Conservation (phyloP, 2,113 vertebrate species). For the Corythaeola cristata region DNA sequence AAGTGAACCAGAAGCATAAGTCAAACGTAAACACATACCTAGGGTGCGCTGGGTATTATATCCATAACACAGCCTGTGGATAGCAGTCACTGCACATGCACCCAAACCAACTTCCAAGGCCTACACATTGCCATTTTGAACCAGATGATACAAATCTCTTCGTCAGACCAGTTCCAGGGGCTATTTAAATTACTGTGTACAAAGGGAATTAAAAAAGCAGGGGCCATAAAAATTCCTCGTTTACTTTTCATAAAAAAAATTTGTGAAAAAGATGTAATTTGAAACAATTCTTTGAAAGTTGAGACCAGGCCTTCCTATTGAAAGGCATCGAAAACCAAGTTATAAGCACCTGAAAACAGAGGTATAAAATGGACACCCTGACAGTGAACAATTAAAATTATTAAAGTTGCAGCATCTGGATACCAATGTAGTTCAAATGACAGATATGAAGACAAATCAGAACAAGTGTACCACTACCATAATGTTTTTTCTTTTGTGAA, state of each 20-base stretch:
- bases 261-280: neutral
- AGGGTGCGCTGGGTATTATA: neutral
- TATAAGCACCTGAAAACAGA: neutral
- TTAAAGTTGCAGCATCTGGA: neutral
- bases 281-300: neutral
- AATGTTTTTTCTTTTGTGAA: neutral
- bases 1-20: conserved; percentile 2
- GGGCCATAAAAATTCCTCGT: neutral
- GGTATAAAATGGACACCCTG: neutral
- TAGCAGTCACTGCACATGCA: conserved; percentile 10
- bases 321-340: neutral
- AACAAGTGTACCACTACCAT: neutral
- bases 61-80: neutral
- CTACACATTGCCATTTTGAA: neutral
- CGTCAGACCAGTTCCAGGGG: neutral
- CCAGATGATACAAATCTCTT: neutral
- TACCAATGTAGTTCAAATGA: neutral
- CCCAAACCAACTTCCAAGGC: neutral
- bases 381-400: neutral
- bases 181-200: neutral
- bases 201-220: neutral
- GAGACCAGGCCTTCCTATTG: neutral
- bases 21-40: neutral
- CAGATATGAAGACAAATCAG: neutral
- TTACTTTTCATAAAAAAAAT: neutral